phyloP scores from a whole-genome alignment of 2,113 vertebrate genomes.

The Phoxinus phoxinus region DNA sequence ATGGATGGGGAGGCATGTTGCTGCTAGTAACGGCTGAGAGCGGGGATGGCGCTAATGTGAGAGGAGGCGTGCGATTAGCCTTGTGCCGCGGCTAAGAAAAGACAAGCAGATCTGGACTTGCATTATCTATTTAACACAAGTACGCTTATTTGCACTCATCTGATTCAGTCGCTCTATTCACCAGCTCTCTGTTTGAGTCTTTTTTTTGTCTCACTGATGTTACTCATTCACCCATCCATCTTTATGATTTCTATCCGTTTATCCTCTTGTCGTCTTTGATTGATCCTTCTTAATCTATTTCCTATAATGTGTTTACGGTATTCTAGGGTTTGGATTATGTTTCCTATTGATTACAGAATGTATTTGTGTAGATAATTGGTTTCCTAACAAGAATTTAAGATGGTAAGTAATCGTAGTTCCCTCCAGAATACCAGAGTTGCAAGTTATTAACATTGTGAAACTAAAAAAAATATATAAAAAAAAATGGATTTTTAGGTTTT shows the following conservation, averaged over 20 bases:
- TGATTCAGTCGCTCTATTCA: neutral
- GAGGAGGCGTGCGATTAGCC: constrained; percentile 14
- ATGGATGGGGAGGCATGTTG: constrained; percentile 23
- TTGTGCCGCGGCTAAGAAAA: constrained; percentile 23
- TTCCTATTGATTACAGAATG: neutral
- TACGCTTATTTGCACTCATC: neutral
- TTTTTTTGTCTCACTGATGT: neutral
- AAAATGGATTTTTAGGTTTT: neutral
- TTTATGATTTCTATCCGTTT: neutral
- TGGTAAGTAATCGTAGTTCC: neutral
- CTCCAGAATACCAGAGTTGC: neutral
- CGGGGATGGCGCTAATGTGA: constrained; percentile 27
- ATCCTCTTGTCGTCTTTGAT: neutral
- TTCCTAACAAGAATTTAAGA: neutral
- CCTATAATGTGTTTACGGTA: neutral
- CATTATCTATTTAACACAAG: constrained; percentile 31
- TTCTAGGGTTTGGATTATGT: neutral
- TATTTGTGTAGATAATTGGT: neutral
- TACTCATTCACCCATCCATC: neutral
- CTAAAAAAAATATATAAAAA: neutral
- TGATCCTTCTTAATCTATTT: neutral
- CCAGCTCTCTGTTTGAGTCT: neutral
- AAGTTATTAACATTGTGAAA: neutral
- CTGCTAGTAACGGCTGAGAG: constrained; percentile 9
- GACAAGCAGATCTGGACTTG: constrained; percentile 19